Evolutionary conservation across 2,888 invertebrate species (phyloP).

Genomic region (Gymnoscelis rufifasciata): DNA sequence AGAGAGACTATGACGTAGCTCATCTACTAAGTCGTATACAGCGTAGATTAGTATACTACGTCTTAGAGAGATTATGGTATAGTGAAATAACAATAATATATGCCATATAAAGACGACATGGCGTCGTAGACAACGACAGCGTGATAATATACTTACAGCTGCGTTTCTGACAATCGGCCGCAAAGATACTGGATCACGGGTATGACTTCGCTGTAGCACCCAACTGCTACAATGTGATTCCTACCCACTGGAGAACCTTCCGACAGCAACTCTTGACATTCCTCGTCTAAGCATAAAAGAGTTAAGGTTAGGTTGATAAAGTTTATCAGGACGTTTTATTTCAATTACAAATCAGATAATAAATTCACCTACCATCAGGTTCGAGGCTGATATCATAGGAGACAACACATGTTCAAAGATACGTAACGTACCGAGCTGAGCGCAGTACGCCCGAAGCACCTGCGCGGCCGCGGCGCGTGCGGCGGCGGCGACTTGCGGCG

Average conservation of each 20-base stretch:
- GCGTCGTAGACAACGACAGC: background rate
- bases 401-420: background rate
- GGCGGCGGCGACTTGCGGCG: conserved; percentile 90
- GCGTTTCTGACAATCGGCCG: conserved; percentile 89
- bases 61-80: background rate
- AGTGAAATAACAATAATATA: too few relatives aligned
- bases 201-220: conserved; percentile 93
- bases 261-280: conserved; percentile 84
- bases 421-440: conserved; percentile 82
- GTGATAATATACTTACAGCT: conserved; percentile 76
- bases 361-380: too few relatives aligned
- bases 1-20: background rate
- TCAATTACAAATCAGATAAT: too few relatives aligned
- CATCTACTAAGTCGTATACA: background rate
- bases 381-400: too few relatives aligned
- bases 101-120: too few relatives aligned
- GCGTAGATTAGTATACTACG: background rate
- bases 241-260: conserved; percentile 70
- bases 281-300: conserved; percentile 79
- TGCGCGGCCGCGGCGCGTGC: conserved; percentile 95
- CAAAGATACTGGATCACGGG: conserved; percentile 94
- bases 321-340: too few relatives aligned
- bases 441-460: conserved; percentile 90
- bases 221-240: conserved; percentile 82
- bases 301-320: too few relatives aligned